These are phyloP conservation scores for Coturnix japonica DNA, from an alignment of 2,113 vertebrate species.

Conservation along the genomic window DNA sequence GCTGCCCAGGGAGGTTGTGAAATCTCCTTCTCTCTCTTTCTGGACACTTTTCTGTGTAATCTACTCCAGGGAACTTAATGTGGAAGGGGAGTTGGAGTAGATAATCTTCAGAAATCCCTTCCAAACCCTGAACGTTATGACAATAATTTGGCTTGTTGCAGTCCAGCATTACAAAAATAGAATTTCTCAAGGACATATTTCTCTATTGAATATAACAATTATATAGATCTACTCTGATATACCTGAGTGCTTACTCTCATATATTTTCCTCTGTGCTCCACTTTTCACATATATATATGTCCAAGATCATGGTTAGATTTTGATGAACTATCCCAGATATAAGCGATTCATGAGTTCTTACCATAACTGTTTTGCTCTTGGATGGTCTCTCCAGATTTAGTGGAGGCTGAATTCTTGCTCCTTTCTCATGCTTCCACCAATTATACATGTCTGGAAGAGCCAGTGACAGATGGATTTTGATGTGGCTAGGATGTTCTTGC, in stretches of 20 bases:
- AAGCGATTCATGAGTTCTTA: not conserved
- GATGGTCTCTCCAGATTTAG: not conserved
- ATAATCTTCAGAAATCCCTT: too few relatives aligned
- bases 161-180: constrained; percentile 31
- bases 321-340: not conserved
- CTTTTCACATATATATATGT: not conserved
- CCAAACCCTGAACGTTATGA: not conserved
- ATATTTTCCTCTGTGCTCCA: not conserved
- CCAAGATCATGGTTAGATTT: not conserved
- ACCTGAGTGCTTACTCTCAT: not conserved
- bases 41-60: too few relatives aligned
- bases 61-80: too few relatives aligned
- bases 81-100: too few relatives aligned
- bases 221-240: not conserved
- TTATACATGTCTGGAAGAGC: not conserved
- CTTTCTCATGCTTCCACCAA: not conserved
- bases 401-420: not conserved
- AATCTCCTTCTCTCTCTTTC: too few relatives aligned
- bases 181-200: constrained; percentile 11
- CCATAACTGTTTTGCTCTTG: not conserved
- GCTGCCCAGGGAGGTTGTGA: too few relatives aligned
- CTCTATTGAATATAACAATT: not conserved
- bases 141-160: constrained; percentile 53
- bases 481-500: not conserved
- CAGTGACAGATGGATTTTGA: not conserved